A percentile compares a stretch with the other conserved stretches of the same genome.
Conservation (phyloP, 1,140 invertebrate genomes). For the Cotesia vestalis region DNA sequence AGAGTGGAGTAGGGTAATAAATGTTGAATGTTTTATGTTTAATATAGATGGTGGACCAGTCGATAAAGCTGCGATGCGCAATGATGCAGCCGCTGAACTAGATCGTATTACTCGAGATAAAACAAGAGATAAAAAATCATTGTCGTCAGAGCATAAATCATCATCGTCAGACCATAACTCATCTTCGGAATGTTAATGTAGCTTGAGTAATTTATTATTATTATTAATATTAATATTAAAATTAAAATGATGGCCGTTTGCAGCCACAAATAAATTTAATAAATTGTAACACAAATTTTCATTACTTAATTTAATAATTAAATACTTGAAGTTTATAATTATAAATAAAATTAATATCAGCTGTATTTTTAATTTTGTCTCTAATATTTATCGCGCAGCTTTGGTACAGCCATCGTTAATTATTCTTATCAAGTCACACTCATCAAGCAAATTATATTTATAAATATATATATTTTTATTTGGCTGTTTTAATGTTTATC, state of each 20-base stretch:
- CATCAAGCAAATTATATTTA: not conserved
- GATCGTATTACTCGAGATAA: conserved; percentile 84
- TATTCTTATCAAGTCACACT: not conserved
- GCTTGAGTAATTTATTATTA: conserved; percentile 5
- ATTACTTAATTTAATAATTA: not conserved
- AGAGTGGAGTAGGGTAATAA: not conserved
- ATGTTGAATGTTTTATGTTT: conserved; percentile 5
- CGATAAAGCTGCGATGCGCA: conserved; percentile 77
- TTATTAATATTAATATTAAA: not conserved
- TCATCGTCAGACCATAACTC: conserved; percentile 59
- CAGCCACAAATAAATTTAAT: not conserved
- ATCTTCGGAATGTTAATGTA: conserved; percentile 55
- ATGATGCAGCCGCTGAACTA: conserved; percentile 91
- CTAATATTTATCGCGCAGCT: not conserved
- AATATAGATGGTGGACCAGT: conserved; percentile 62
- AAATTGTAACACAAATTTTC: not conserved
- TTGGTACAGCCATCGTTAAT: not conserved
- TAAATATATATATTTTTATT: too few species aligned
- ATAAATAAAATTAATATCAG: not conserved
- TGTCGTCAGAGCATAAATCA: conserved; percentile 65
- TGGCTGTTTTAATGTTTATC: too few species aligned
- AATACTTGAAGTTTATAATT: conserved; percentile 2
- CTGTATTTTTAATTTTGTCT: conserved; percentile 4
- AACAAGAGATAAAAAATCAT: conserved; percentile 59
- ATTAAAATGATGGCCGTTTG: conserved; percentile 9